A percentile compares a stretch with the other conserved stretches of the same genome.
phyloP scores from a whole-genome alignment of 1,140 invertebrate species.

The Sinonovacula constricta region DNA sequence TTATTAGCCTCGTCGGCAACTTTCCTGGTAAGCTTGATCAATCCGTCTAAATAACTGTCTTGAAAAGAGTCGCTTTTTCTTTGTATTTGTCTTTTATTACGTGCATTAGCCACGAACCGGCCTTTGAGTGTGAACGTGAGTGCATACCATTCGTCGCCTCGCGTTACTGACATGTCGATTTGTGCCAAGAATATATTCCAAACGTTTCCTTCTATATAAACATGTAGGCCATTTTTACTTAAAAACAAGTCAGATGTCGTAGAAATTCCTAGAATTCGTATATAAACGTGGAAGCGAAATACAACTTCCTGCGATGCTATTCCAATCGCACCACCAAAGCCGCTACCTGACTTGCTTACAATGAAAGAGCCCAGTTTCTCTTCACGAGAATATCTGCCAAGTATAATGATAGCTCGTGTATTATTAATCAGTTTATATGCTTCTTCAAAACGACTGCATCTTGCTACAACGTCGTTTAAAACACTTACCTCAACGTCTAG shows the following conservation, averaged over 20 bases:
- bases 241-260: constrained; percentile 14
- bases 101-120: constrained; percentile 11
- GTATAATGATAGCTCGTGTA: constrained; percentile 12
- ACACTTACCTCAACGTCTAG: constrained; percentile 29
- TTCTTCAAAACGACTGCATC: constrained; percentile 21
- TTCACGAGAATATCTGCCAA: neutral
- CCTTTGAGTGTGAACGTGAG: constrained; percentile 22
- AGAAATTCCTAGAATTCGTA: constrained; percentile 10
- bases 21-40: neutral
- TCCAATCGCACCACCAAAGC: constrained; percentile 22
- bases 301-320: constrained; percentile 1
- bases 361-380: constrained; percentile 23
- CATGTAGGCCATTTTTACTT: constrained; percentile 12
- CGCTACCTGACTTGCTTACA: neutral
- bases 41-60: constrained; percentile 14
- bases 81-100: constrained; percentile 12
- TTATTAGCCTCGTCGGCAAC: constrained; percentile 16
- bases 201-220: constrained; percentile 37
- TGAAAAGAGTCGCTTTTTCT: constrained; percentile 6
- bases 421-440: constrained; percentile 21
- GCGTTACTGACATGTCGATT: constrained; percentile 28
- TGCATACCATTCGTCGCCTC: constrained; percentile 26
- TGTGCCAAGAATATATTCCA: constrained; percentile 35
- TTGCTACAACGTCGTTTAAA: constrained; percentile 10
- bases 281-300: constrained; percentile 3